These are phyloP conservation scores for Epizoanthus illoricatus DNA, from an alignment of 92 coral and sea anemone genomes.

Conservation along the genomic window DNA sequence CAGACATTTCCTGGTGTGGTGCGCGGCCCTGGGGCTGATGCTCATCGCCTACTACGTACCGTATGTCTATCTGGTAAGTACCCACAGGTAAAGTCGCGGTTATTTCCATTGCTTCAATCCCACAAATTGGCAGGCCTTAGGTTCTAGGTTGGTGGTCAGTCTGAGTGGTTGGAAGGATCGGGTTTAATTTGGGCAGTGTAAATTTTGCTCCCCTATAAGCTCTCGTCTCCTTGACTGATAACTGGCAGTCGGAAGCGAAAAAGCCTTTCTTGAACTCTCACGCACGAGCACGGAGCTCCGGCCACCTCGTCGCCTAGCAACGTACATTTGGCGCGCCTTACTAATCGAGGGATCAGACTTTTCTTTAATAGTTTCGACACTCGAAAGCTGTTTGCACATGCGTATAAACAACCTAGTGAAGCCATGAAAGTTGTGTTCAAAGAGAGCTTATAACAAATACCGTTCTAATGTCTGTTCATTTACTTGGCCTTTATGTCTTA, in stretches of 20 bases:
- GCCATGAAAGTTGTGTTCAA: neutral
- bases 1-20: constrained; percentile 75
- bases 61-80: constrained; percentile 86
- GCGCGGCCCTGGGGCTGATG: constrained; percentile 55
- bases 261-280: neutral
- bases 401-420: neutral
- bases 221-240: constrained; percentile 35
- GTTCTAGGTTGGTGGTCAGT: neutral
- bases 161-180: constrained; percentile 9
- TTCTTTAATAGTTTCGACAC: neutral
- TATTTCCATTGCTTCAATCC: neutral
- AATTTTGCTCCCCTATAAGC: constrained; percentile 1
- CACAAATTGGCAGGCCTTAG: neutral
- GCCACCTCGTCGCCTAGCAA: neutral
- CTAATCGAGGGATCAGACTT: neutral
- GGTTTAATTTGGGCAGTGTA: constrained; percentile 19
- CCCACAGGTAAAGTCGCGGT: neutral
- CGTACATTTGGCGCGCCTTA: constrained; percentile 1
- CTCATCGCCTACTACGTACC: constrained; percentile 85
- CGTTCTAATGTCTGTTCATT: neutral
- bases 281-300: neutral
- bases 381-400: neutral
- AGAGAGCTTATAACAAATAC: neutral
- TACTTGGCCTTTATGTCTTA: no score
- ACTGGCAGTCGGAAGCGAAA: constrained; percentile 1